phyloP scores from a whole-genome alignment of 92 coral and sea anemone genomes.

The Diadumene lineata region DNA sequence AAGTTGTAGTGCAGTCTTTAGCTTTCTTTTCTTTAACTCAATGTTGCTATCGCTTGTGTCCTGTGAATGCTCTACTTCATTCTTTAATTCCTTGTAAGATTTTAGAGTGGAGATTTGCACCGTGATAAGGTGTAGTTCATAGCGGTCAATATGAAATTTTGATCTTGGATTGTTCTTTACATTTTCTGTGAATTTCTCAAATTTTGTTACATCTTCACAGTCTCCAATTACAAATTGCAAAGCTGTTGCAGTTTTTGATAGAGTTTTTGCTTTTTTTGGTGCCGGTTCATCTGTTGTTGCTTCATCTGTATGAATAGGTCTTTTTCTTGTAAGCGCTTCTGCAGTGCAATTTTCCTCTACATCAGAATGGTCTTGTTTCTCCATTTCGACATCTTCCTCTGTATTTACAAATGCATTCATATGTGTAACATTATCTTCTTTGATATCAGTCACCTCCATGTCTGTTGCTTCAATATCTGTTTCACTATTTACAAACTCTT shows the following conservation, averaged over 20 bases:
- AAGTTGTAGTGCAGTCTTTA: slow-evolving; percentile 4
- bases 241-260: slow-evolving; percentile 16
- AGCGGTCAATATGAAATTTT: slow-evolving; percentile 18
- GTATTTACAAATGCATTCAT: too few relatives aligned
- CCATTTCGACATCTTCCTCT: too few relatives aligned
- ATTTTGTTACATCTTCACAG: slow-evolving; percentile 19
- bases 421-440: too few relatives aligned
- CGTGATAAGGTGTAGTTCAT: not conserved
- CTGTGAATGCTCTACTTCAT: not conserved
- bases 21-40: slow-evolving; percentile 1
- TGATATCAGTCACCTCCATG: too few relatives aligned
- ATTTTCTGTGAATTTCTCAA: slow-evolving; percentile 4
- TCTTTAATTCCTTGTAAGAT: slow-evolving; percentile 1
- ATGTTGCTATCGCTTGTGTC: not conserved
- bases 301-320: not conserved
- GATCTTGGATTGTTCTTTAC: slow-evolving; percentile 6
- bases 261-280: slow-evolving; percentile 4
- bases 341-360: too few relatives aligned
- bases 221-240: slow-evolving; percentile 12
- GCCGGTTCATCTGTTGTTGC: not conserved
- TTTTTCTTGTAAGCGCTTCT: not conserved
- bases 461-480: too few relatives aligned
- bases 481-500: too few relatives aligned
- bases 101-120: slow-evolving; percentile 2
- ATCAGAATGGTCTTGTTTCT: not conserved